Evolutionary conservation across 1,140 invertebrate species (phyloP).

Genomic region (Melitaea cinxia): DNA sequence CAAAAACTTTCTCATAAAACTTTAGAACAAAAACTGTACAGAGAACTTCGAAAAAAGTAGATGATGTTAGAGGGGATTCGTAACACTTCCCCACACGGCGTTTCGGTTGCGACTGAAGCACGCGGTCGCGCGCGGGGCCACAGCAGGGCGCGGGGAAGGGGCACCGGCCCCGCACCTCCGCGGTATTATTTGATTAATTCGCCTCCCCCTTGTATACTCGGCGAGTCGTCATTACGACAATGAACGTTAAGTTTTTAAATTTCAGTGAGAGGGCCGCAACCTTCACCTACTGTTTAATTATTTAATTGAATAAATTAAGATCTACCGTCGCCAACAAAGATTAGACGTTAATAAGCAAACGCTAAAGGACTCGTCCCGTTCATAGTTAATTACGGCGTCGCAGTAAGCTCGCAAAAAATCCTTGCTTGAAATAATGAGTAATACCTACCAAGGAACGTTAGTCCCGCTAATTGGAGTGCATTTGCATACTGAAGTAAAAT

Average conservation of each 20-base stretch:
- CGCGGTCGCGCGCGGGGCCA: conserved; percentile 64
- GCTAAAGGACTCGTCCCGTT: conserved; percentile 70
- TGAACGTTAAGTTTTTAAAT: conserved; percentile 80
- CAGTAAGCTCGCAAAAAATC: conserved; percentile 64
- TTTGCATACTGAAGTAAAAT: conserved; percentile 78
- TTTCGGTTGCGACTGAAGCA: conserved; percentile 75
- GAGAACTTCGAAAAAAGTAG: conserved; percentile 80
- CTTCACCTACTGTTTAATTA: conserved; percentile 78
- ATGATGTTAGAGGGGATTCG: conserved; percentile 65
- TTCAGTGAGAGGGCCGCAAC: conserved; percentile 73
- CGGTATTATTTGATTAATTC: conserved; percentile 82
- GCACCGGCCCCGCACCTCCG: conserved; percentile 64
- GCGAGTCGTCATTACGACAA: conserved; percentile 74
- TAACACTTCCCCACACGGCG: conserved; percentile 72
- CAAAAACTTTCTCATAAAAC: conserved; percentile 72
- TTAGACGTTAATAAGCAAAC: conserved; percentile 77
- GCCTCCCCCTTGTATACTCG: conserved; percentile 80
- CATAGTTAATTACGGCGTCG: conserved; percentile 72
- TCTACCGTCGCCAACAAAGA: conserved; percentile 65
- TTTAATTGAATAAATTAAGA: conserved; percentile 80
- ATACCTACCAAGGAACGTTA: conserved; percentile 71
- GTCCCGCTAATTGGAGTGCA: conserved; percentile 76
- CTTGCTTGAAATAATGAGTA: conserved; percentile 77
- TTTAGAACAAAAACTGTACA: conserved; percentile 76
- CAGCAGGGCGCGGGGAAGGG: conserved; percentile 45